A percentile compares a stretch with the other conserved stretches of the same genome.
Evolutionary conservation across 1,140 invertebrate species (phyloP).

Genomic region (Drosophila quadrilineata): DNA sequence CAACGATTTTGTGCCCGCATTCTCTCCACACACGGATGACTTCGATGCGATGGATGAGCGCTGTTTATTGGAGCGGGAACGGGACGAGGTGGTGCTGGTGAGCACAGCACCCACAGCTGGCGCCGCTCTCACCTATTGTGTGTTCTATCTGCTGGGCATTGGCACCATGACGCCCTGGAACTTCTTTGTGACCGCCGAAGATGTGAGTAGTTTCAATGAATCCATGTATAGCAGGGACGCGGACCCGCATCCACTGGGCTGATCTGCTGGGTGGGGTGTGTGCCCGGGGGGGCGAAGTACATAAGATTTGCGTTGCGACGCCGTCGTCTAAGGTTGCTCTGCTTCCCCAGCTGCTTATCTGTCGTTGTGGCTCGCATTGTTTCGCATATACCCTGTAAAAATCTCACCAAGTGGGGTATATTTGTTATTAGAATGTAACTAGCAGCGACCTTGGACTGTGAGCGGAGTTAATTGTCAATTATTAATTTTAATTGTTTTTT

Average conservation of each 20-base stretch:
- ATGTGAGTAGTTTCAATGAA: conserved; percentile 87
- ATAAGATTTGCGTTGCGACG: conserved; percentile 4
- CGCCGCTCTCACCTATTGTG: conserved; percentile 87
- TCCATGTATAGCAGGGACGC: no score
- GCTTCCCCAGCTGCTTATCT: conserved; percentile 46
- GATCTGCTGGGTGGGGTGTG: no score
- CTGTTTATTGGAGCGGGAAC: conserved; percentile 32
- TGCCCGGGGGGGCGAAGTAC: conserved; percentile 17
- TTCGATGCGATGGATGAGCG: conserved; percentile 32
- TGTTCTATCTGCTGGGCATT: conserved; percentile 95
- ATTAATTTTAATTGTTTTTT: no score
- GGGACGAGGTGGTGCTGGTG: conserved; percentile 56
- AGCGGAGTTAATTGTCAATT: no score
- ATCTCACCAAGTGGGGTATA: no score
- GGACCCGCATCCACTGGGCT: not conserved
- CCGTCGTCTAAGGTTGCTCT: conserved; percentile 41
- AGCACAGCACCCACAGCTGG: conserved; percentile 83
- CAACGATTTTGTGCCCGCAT: conserved; percentile 55
- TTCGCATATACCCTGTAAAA: no score
- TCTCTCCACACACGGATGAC: conserved; percentile 17
- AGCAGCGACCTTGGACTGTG: no score
- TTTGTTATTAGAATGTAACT: no score
- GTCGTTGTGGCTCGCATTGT: not conserved
- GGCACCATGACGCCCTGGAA: conserved; percentile 96
- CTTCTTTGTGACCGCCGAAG: conserved; percentile 96